Conservation (phyloP, 2,113 vertebrate genomes). For the Dryoscopus gambensis region DNA sequence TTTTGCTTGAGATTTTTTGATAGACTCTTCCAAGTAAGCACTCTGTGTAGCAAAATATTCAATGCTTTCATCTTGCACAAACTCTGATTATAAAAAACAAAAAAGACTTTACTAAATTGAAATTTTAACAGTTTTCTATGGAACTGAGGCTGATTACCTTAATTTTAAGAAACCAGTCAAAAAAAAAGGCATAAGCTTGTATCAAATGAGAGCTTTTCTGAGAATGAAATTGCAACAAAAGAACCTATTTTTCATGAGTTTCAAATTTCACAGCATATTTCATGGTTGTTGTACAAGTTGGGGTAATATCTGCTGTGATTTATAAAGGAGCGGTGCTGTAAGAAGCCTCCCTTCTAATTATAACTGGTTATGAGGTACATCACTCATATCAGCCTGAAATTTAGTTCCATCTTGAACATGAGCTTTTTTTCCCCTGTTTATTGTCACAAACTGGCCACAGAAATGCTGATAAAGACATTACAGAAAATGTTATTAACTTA, state of each 20-base stretch:
- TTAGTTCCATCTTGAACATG: slow-evolving; percentile 21
- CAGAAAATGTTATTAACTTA: slow-evolving; percentile 30
- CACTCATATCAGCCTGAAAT: slow-evolving; percentile 54
- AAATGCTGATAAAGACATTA: slow-evolving; percentile 55
- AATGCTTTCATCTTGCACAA: not conserved
- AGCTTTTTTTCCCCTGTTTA: slow-evolving; percentile 34
- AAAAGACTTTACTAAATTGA: not conserved
- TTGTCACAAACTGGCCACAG: slow-evolving; percentile 34
- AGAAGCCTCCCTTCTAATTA: slow-evolving; percentile 64
- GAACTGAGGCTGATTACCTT: not conserved
- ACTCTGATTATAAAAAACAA: not conserved
- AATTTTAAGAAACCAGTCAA: not conserved
- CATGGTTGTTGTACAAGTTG: slow-evolving; percentile 41
- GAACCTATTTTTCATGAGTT: slow-evolving; percentile 15
- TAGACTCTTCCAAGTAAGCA: not conserved
- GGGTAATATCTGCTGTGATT: slow-evolving; percentile 53
- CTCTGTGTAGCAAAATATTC: not conserved
- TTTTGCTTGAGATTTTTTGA: not conserved
- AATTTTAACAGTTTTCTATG: not conserved
- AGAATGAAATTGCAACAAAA: slow-evolving; percentile 16
- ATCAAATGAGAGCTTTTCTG: not conserved
- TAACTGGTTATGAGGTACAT: slow-evolving; percentile 56
- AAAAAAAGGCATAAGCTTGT: not conserved
- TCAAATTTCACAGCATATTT: slow-evolving; percentile 34
- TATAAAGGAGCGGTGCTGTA: slow-evolving; percentile 3